Conservation (phyloP, 2,888 invertebrate species). For the Artemia sinica region DNA sequence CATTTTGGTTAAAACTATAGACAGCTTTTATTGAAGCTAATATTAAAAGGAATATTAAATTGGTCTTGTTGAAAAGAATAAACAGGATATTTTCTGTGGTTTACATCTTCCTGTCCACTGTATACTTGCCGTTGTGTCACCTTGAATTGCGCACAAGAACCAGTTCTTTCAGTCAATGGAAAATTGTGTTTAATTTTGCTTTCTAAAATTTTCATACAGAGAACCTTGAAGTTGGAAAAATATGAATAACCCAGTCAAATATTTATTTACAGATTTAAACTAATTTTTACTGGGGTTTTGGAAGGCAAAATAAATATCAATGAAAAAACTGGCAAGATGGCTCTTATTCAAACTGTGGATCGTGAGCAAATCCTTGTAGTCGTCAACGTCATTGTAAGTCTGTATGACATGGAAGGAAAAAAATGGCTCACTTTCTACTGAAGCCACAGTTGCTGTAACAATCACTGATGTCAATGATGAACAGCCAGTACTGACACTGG, state of each 20-base stretch:
- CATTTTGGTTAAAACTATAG: no score
- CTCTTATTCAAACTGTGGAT: background rate
- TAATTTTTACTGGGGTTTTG: background rate
- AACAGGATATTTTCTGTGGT: no score
- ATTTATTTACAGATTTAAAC: background rate
- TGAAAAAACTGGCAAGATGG: background rate
- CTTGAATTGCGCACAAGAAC: no score
- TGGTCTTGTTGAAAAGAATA: no score
- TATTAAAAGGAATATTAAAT: no score
- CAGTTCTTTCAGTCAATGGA: no score
- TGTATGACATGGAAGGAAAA: background rate
- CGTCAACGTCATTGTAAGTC: background rate
- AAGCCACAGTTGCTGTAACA: background rate
- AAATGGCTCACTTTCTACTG: background rate
- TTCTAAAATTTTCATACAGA: no score
- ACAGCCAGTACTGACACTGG: background rate
- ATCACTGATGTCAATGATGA: background rate
- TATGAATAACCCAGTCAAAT: background rate
- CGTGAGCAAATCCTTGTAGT: background rate
- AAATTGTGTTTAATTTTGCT: no score
- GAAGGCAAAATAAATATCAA: constrained; percentile 10
- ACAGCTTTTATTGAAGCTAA: no score
- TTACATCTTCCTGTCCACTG: no score
- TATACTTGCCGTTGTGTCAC: no score
- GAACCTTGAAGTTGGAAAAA: no score